Evolutionary conservation across 30 jellyfish, hydroid and myxozoan species (phyloP).

Genomic region (Turritopsis rubra): DNA sequence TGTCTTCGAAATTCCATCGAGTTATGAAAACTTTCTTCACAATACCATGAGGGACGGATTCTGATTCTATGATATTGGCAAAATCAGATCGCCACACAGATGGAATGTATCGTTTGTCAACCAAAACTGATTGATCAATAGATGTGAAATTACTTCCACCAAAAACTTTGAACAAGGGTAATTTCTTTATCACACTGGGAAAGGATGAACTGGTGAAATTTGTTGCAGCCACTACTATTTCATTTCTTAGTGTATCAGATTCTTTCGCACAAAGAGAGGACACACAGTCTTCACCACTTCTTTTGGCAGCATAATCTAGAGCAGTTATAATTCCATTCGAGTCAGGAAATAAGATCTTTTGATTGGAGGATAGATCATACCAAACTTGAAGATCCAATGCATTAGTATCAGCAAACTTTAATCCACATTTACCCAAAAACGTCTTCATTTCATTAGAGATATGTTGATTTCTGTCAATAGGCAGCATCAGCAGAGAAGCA

Average conservation of each 20-base stretch:
- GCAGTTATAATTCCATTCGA: neutral
- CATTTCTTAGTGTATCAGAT: neutral
- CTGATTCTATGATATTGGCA: neutral
- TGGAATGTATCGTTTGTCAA: neutral
- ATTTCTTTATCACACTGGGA: neutral
- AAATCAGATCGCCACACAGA: neutral
- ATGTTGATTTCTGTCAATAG: neutral
- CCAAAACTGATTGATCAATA: neutral
- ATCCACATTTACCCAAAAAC: constrained; percentile 9
- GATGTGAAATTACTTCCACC: neutral
- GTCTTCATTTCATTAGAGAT: neutral
- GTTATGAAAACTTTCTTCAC: neutral
- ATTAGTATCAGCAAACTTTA: neutral
- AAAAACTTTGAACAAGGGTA: neutral
- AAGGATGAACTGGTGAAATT: neutral
- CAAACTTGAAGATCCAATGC: neutral
- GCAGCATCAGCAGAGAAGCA: neutral
- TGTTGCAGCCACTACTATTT: neutral
- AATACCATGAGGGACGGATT: neutral
- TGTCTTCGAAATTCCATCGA: constrained; percentile 5
- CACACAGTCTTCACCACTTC: neutral
- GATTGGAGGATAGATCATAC: neutral
- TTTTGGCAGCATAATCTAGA: neutral
- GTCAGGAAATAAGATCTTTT: neutral
- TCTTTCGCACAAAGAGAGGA: neutral